Percentiles rank a stretch among this genome's conserved stretches.
phyloP scores from a whole-genome alignment of 2,113 vertebrate species.

The Beaufortia kweichowensis region DNA sequence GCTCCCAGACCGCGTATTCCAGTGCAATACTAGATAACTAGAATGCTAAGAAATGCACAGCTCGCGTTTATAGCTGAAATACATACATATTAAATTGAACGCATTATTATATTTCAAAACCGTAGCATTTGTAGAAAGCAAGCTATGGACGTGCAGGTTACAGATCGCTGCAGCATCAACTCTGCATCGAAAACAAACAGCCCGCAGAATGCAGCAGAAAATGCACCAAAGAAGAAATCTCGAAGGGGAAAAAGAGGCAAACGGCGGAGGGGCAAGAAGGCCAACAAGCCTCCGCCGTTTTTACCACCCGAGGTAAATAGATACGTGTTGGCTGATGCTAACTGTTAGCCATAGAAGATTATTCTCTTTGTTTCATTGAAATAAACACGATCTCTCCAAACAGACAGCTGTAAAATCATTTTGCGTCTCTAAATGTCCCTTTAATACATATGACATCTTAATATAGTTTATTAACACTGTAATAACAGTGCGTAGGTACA shows the following conservation, averaged over 20 bases:
- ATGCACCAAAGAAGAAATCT: conserved; percentile 35
- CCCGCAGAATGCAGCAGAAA: conserved; percentile 18
- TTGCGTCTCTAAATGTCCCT: neutral
- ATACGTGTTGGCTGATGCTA: neutral
- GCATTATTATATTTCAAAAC: neutral
- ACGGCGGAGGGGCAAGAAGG: conserved; percentile 72
- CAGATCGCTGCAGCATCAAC: conserved; percentile 31
- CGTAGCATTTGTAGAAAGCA: neutral
- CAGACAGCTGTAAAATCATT: neutral
- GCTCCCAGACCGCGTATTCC: neutral
- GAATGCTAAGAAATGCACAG: neutral
- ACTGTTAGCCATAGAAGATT: conserved; percentile 7
- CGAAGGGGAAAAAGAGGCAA: conserved; percentile 65
- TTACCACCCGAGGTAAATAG: conserved; percentile 86
- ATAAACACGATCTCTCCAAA: neutral
- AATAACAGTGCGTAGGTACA: neutral
- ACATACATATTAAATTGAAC: neutral
- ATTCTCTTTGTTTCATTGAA: neutral
- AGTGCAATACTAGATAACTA: neutral
- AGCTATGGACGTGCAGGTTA: conserved; percentile 40
- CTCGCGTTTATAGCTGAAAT: neutral
- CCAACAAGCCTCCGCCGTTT: conserved; percentile 82
- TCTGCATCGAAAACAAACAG: conserved; percentile 27
- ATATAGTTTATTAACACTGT: neutral
- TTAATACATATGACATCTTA: neutral